phyloP scores from a whole-genome alignment of 1,140 invertebrate species.

The Diprion similis region DNA sequence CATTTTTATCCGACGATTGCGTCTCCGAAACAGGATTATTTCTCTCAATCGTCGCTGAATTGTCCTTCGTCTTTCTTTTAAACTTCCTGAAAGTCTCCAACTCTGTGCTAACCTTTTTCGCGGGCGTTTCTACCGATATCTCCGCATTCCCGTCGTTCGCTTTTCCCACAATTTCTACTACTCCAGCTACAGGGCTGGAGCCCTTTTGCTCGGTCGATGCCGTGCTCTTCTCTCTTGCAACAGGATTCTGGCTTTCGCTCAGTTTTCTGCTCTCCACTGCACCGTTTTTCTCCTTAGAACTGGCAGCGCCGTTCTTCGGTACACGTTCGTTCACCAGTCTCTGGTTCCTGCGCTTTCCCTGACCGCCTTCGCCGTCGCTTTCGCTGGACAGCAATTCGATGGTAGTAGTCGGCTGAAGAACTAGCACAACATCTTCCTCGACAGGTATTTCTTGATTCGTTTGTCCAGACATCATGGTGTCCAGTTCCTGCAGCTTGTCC shows the following conservation, averaged over 20 bases:
- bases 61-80: too few species aligned
- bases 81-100: too few species aligned
- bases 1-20: background rate
- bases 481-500: slow-evolving; percentile 15
- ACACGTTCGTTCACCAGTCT: slow-evolving; percentile 36
- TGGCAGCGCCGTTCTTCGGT: background rate
- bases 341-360: slow-evolving; percentile 35
- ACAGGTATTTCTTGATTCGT: slow-evolving; percentile 37
- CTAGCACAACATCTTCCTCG: slow-evolving; percentile 58
- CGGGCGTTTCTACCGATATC: background rate
- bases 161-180: background rate
- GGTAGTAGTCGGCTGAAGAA: slow-evolving; percentile 54
- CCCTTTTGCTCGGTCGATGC: background rate
- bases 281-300: background rate
- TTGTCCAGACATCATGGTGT: slow-evolving; percentile 37
- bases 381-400: slow-evolving; percentile 57
- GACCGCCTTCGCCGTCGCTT: slow-evolving; percentile 44
- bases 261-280: background rate
- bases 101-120: background rate
- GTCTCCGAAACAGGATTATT: too few species aligned
- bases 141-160: background rate
- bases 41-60: background rate
- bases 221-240: background rate
- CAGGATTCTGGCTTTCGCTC: background rate
- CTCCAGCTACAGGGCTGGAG: too few species aligned